Evolutionary conservation across 1,140 invertebrate species (phyloP).

Genomic region (Neodiprion lecontei): DNA sequence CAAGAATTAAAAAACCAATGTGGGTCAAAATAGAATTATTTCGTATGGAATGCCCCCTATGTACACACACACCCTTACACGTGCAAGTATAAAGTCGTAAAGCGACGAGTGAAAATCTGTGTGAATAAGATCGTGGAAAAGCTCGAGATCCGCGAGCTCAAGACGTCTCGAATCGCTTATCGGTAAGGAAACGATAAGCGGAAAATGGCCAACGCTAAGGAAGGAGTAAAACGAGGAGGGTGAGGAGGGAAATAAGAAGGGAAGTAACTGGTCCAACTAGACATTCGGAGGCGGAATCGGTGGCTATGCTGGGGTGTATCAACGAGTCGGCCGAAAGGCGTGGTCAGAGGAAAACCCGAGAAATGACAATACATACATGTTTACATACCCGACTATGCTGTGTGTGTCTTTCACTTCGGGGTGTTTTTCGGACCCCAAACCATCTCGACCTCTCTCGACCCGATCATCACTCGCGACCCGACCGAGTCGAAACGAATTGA

Average conservation of each 20-base stretch:
- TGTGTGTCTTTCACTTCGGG: neutral
- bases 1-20: too few relatives aligned
- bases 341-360: neutral
- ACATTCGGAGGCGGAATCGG: neutral
- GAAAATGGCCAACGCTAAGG: neutral
- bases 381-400: neutral
- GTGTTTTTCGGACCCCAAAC: neutral
- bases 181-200: neutral
- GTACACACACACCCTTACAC: neutral
- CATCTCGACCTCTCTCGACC: neutral
- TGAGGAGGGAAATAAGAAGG: neutral
- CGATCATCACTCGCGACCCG: neutral
- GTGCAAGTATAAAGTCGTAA: neutral
- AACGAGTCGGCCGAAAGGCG: neutral
- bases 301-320: too few relatives aligned
- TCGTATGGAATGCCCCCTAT: too few relatives aligned
- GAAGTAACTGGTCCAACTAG: neutral
- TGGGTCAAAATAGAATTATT: too few relatives aligned
- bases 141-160: too few relatives aligned
- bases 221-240: neutral
- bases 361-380: neutral
- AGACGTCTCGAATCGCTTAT: slow-evolving; percentile 2
- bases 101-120: neutral
- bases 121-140: neutral
- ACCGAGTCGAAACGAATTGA: neutral